Conservation (phyloP, 1,140 invertebrate genomes). For the Drosophila paulistorum region DNA sequence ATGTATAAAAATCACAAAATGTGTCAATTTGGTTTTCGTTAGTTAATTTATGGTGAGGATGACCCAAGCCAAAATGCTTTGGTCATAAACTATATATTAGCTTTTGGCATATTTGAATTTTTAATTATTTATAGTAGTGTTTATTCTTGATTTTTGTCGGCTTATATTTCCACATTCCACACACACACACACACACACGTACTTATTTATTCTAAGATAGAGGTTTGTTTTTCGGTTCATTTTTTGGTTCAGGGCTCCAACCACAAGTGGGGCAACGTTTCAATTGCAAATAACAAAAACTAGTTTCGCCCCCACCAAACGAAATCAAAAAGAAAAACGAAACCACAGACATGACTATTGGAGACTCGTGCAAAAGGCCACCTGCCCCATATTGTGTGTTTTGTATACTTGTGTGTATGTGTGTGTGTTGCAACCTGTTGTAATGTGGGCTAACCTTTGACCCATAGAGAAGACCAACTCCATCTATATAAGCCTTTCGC, state of each 20-base stretch:
- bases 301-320: constrained; percentile 53
- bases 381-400: constrained; percentile 65
- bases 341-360: constrained; percentile 5
- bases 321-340: constrained; percentile 17
- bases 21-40: constrained; percentile 64
- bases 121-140: constrained; percentile 33
- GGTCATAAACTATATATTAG: constrained; percentile 70
- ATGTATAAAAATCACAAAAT: constrained; percentile 31
- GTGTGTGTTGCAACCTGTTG: constrained; percentile 61
- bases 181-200: too few relatives aligned
- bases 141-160: not conserved
- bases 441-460: constrained; percentile 52
- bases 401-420: not conserved
- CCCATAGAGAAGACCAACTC: constrained; percentile 24
- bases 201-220: constrained; percentile 12
- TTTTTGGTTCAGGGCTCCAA: constrained; percentile 28
- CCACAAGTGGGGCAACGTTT: constrained; percentile 73
- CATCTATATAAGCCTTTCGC: not conserved
- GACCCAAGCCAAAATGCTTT: constrained; percentile 4
- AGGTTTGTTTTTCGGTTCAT: not conserved
- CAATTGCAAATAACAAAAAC: constrained; percentile 63
- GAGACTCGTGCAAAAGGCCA: constrained; percentile 65
- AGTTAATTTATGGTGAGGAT: constrained; percentile 63
- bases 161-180: constrained; percentile 38
- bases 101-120: constrained; percentile 61